Evolutionary conservation across 2,888 invertebrate genomes (phyloP).

Genomic region (Xanthostigma xanthostigma): DNA sequence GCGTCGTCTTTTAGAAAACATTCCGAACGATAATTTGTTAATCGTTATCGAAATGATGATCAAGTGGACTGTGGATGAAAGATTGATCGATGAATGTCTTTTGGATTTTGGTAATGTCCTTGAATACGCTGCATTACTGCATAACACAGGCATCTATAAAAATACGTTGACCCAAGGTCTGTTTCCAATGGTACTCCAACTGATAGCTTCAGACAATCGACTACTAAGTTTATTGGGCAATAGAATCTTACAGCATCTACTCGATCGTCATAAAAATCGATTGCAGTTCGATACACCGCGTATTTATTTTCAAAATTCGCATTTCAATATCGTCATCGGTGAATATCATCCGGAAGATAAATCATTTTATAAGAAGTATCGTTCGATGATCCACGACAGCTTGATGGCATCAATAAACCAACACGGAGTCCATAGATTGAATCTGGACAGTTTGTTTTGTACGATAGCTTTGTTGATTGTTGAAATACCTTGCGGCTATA

Average conservation of each 20-base stretch:
- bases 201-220: conserved; percentile 32
- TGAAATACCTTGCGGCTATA: conserved; percentile 45
- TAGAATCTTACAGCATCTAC: conserved; percentile 35
- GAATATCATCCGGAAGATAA: conserved; percentile 31
- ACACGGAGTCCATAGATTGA: conserved; percentile 31
- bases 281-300: conserved; percentile 32
- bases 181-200: conserved; percentile 30
- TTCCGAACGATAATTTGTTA: conserved; percentile 31
- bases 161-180: conserved; percentile 32
- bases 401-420: conserved; percentile 29
- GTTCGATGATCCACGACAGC: conserved; percentile 33
- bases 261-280: conserved; percentile 38
- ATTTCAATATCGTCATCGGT: conserved; percentile 30
- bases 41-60: conserved; percentile 34
- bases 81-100: conserved; percentile 28
- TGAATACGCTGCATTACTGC: conserved; percentile 35
- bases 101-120: conserved; percentile 37
- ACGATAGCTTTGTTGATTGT: conserved; percentile 37
- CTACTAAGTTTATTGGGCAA: conserved; percentile 37
- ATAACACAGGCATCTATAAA: conserved; percentile 27
- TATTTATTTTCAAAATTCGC: conserved; percentile 30
- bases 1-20: conserved; percentile 33
- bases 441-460: conserved; percentile 37
- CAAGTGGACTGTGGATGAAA: conserved; percentile 32
- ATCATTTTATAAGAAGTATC: conserved; percentile 32